Base-by-base conservation (phyloP, 2,797 vertebrate species). In the Ceyx erithaca region DNA sequence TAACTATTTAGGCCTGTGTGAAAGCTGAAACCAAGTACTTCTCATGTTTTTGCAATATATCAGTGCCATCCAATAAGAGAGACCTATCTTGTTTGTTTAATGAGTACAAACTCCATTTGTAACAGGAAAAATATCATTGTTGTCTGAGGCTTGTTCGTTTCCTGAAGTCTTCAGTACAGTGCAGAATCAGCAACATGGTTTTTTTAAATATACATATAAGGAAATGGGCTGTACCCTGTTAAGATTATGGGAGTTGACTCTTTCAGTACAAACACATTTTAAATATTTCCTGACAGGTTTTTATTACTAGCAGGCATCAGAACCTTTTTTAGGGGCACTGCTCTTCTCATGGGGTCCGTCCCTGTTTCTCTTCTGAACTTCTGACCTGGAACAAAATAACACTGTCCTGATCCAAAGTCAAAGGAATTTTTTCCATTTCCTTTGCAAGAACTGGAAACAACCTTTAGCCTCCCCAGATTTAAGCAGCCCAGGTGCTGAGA, bases 41-140 rank as follows among this genome's bases (percentile, higher is more conserved):
- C 15, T 78, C 7, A 12, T 57, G 30, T 23, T 79, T 71, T 71
- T 72, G 49, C 22, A 71, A 13, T 40, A 43, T 9, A 46, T 37
- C 35, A 64, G 37, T 31, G 31, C 3, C 43, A 90, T 48, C 57
- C 28, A 10, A 77, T 45, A 75, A 11, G 57, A 57, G 20, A 51
- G 14, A 48, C 21, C n/a, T 87, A n/a, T 68, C n/a, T 82, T 69
- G 10, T 67, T 58, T 46, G 10, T 82, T 91, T 80, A 84, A 49
- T 12, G 23, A 84, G 14, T 9, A 41, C 1, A 3, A 20, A 37
- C 5, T 82, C 23, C 48, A 20, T 43, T 71, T 69, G 7, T 66
- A 90, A 87, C 68, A 91, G 95, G 82, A 97, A 94, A 94, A 87
- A 76, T 55, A 43, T 25, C 75, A 35, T 30, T 54, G 51, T 80